A percentile compares a stretch with the other conserved stretches of the same genome.
Evolutionary conservation across 1,140 invertebrate species (phyloP).

Genomic region (Lamellibrachia luymesi): DNA sequence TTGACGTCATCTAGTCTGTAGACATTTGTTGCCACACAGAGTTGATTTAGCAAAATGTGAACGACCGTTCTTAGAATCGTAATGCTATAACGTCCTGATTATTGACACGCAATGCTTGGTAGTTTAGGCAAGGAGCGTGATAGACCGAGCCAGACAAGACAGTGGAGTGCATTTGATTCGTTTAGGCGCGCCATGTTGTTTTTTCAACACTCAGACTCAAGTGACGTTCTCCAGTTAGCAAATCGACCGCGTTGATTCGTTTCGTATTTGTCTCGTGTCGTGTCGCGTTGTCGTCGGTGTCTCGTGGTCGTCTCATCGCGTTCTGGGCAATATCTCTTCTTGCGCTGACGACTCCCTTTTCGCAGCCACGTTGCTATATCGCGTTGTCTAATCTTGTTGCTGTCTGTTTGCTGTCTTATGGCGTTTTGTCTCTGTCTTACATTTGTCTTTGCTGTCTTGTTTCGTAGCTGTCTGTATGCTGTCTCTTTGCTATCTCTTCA

Average conservation of each 20-base stretch:
- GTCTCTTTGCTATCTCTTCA: too few relatives aligned
- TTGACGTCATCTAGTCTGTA: not conserved
- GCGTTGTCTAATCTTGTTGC: too few relatives aligned
- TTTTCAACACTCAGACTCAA: not conserved
- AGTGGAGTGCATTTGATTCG: not conserved
- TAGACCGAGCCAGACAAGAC: not conserved
- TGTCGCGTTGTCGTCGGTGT: not conserved
- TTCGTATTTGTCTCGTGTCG: not conserved
- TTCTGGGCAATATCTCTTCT: too few relatives aligned
- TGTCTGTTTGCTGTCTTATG: too few relatives aligned
- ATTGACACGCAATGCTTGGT: not conserved
- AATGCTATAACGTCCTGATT: not conserved
- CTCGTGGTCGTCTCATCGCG: not conserved
- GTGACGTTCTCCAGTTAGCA: not conserved
- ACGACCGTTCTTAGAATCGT: not conserved
- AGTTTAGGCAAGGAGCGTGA: not conserved
- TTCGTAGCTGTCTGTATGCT: too few relatives aligned
- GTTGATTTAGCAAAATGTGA: not conserved
- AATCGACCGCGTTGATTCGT: not conserved
- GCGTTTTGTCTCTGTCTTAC: too few relatives aligned
- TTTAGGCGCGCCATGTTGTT: not conserved
- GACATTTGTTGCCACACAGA: not conserved
- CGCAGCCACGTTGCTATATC: too few relatives aligned
- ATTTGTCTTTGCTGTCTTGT: too few relatives aligned
- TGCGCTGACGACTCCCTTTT: too few relatives aligned